These are phyloP conservation scores for Rotaria macrura DNA, from an alignment of 2,888 invertebrate species.

Conservation along the genomic window DNA sequence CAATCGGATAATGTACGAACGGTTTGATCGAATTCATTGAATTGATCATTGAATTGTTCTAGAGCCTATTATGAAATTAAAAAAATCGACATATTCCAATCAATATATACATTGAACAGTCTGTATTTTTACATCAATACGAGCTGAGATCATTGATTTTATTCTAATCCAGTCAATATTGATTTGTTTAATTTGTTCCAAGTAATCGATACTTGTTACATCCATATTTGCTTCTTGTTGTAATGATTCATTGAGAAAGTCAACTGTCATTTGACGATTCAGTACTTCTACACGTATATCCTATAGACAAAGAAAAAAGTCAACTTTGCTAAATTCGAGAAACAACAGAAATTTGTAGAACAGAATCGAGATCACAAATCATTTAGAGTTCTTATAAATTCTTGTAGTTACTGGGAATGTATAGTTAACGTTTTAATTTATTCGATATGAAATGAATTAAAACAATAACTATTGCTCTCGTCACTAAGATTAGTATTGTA, in stretches of 20 bases:
- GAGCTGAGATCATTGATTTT: slow-evolving; percentile 4
- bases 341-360: too few relatives aligned
- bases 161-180: slow-evolving; percentile 21
- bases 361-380: too few relatives aligned
- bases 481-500: too few relatives aligned
- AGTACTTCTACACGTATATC: slow-evolving; percentile 2
- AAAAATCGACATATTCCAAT: not conserved
- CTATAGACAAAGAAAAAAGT: not conserved
- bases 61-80: not conserved
- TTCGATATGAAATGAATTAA: too few relatives aligned
- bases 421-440: too few relatives aligned
- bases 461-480: too few relatives aligned
- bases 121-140: not conserved
- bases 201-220: not conserved
- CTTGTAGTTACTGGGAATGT: too few relatives aligned
- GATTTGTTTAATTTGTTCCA: not conserved
- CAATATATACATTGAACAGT: not conserved
- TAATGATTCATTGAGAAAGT: slow-evolving; percentile 14
- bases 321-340: not conserved
- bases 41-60: slow-evolving; percentile 1
- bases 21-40: slow-evolving; percentile 13
- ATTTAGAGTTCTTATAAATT: too few relatives aligned
- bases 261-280: not conserved
- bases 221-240: not conserved
- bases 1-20: slow-evolving; percentile 7